phyloP scores from a whole-genome alignment of 2,888 invertebrate genomes.

The Adineta ricciae region DNA sequence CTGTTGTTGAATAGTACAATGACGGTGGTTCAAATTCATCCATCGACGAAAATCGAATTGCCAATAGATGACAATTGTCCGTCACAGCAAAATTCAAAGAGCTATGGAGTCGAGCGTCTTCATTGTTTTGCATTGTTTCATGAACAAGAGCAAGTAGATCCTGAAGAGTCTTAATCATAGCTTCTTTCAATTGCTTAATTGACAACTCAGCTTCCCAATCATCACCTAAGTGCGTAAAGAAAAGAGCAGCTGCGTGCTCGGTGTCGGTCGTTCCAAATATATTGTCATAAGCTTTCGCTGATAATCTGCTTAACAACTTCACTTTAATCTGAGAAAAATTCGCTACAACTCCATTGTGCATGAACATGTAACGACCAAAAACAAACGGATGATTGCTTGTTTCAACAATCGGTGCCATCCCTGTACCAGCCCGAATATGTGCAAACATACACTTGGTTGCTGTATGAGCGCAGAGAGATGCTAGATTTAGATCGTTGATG shows the following conservation, averaged over 20 bases:
- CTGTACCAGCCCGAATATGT: neutral
- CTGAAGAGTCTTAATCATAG: neutral
- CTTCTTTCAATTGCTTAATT: neutral
- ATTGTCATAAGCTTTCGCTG: neutral
- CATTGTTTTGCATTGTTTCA: neutral
- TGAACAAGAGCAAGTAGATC: neutral
- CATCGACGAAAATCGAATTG: neutral
- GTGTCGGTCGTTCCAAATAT: neutral
- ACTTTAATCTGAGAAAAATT: neutral
- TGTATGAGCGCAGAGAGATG: neutral
- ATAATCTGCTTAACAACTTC: neutral
- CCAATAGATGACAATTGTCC: neutral
- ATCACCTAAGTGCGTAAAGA: neutral
- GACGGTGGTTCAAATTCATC: neutral
- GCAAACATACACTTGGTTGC: neutral
- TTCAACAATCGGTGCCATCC: neutral
- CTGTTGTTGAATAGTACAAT: neutral
- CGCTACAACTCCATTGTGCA: neutral
- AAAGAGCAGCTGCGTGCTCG: neutral
- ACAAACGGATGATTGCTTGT: neutral
- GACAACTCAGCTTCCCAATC: neutral
- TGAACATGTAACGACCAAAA: neutral
- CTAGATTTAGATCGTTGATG: neutral
- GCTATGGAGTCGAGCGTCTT: too few species aligned
- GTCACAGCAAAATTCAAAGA: neutral